Evolutionary conservation across 2,888 invertebrate genomes (phyloP).

Genomic region (Epinotia demarniana): DNA sequence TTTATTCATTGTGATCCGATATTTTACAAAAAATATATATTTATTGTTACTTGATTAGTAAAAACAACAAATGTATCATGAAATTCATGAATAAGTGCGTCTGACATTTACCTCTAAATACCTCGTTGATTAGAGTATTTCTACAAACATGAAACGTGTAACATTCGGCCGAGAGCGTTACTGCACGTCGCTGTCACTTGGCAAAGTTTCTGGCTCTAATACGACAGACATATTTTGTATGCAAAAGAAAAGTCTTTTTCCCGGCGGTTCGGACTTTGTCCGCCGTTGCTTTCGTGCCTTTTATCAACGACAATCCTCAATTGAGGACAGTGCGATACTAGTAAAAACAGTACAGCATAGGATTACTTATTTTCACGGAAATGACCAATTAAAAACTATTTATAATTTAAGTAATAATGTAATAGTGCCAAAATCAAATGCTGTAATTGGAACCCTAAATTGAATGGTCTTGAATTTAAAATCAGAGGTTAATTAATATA

Average conservation of each 20-base stretch:
- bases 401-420: no score
- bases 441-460: no score
- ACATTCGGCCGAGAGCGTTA: slow-evolving; percentile 14
- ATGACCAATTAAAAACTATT: no score
- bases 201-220: slow-evolving; percentile 34
- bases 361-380: no score
- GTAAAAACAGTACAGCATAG: background rate
- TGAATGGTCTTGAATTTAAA: no score
- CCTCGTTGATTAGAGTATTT: slow-evolving; percentile 17
- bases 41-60: no score
- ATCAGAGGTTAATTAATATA: no score
- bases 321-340: background rate
- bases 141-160: slow-evolving; percentile 27
- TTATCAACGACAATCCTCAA: background rate
- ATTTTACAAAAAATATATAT: no score
- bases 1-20: no score
- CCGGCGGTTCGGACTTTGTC: slow-evolving; percentile 1
- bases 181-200: slow-evolving; percentile 18
- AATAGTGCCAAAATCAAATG: no score
- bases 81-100: background rate
- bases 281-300: background rate
- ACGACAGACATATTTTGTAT: slow-evolving; percentile 33
- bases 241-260: slow-evolving; percentile 35
- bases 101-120: background rate
- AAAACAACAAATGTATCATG: no score